phyloP scores from a whole-genome alignment of 2,888 invertebrate genomes.

The Cistogaster globosa region DNA sequence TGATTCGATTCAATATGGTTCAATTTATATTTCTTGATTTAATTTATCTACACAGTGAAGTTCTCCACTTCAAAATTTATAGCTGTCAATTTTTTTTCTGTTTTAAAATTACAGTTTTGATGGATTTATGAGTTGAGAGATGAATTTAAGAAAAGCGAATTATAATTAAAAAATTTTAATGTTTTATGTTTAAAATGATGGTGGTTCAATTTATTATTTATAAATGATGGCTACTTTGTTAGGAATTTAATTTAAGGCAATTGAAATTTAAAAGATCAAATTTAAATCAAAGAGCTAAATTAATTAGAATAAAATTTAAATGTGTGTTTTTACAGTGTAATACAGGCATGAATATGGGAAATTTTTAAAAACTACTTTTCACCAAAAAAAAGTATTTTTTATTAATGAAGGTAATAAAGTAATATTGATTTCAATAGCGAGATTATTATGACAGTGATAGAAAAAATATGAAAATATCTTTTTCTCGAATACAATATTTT shows the following conservation, averaged over 20 bases:
- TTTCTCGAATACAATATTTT: no score
- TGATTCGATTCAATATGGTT: background rate
- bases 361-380: no score
- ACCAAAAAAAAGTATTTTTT: no score
- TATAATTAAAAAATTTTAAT: constrained; percentile 11
- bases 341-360: no score
- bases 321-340: background rate
- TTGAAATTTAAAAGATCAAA: background rate
- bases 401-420: no score
- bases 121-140: constrained; percentile 62
- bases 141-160: constrained; percentile 26
- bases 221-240: background rate
- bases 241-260: background rate
- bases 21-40: constrained; percentile 35
- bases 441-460: no score
- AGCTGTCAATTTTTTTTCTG: constrained; percentile 53
- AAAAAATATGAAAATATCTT: no score
- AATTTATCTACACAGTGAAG: background rate
- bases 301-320: no score
- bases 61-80: constrained; percentile 22
- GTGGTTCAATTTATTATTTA: constrained; percentile 37
- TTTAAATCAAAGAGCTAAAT: background rate
- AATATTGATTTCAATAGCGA: no score
- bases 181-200: constrained; percentile 6
- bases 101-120: constrained; percentile 54